Percentiles rank a stretch among this genome's conserved stretches.
phyloP scores from a whole-genome alignment of 2,888 invertebrate genomes.

The Halictus quadricinctus region DNA sequence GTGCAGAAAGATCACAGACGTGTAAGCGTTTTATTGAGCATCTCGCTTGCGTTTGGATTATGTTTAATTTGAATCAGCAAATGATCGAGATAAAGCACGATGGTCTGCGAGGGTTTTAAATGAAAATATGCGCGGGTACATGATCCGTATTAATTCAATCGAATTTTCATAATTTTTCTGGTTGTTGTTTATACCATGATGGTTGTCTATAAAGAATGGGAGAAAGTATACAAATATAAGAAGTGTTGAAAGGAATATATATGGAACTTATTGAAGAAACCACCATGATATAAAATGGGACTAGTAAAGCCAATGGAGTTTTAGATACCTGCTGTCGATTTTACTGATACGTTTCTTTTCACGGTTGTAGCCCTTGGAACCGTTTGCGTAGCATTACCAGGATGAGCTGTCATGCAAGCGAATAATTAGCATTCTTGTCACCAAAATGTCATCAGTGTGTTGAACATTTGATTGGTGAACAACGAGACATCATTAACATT shows the following conservation, averaged over 20 bases:
- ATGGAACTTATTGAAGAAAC: not conserved
- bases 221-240: not conserved
- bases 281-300: constrained; percentile 43
- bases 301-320: constrained; percentile 63
- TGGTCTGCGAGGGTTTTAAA: constrained; percentile 3
- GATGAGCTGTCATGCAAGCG: constrained; percentile 79
- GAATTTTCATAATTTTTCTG: constrained; percentile 19
- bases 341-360: constrained; percentile 78
- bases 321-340: constrained; percentile 75
- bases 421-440: constrained; percentile 66
- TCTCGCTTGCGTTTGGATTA: constrained; percentile 2
- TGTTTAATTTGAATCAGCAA: constrained; percentile 9
- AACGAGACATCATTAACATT: constrained; percentile 33
- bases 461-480: constrained; percentile 51
- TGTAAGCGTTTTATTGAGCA: constrained; percentile 25
- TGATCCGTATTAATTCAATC: constrained; percentile 5
- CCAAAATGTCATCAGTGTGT: constrained; percentile 46
- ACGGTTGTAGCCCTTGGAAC: constrained; percentile 72
- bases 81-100: constrained; percentile 33
- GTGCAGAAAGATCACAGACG: constrained; percentile 30
- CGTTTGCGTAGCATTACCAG: constrained; percentile 71
- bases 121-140: not conserved
- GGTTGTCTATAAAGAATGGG: not conserved
- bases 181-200: constrained; percentile 34
- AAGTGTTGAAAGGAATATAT: not conserved